phyloP scores from a whole-genome alignment of 2,797 vertebrate species.

The Takifugu rubripes region DNA sequence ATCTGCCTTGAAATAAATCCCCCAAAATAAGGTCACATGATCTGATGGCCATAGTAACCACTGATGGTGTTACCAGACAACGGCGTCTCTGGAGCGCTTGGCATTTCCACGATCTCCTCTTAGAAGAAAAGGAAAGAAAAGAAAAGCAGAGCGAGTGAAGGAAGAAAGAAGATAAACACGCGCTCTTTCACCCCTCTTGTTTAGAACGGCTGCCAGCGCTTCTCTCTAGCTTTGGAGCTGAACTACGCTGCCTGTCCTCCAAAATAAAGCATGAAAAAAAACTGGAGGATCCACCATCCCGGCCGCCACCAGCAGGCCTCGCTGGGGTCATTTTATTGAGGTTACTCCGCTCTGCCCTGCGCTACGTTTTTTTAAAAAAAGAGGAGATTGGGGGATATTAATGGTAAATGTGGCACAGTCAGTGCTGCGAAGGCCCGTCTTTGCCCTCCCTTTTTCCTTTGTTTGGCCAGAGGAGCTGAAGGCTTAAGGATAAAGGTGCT shows the following conservation, averaged over 20 bases:
- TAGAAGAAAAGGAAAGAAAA: constrained; percentile 29
- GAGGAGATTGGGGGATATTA: constrained; percentile 78
- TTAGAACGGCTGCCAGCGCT: constrained; percentile 60
- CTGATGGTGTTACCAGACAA: constrained; percentile 71
- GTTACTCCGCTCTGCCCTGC: constrained; percentile 65
- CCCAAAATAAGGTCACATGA: constrained; percentile 68
- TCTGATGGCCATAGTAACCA: constrained; percentile 71
- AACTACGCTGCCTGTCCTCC: constrained; percentile 45
- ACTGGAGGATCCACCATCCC: constrained; percentile 58
- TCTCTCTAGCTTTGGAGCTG: constrained; percentile 57
- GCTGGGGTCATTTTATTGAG: constrained; percentile 74
- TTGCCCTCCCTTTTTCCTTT: constrained; percentile 77
- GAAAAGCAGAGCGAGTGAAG: constrained; percentile 40
- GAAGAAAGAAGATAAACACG: constrained; percentile 37
- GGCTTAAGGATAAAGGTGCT: constrained; percentile 81
- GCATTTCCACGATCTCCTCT: constrained; percentile 71
- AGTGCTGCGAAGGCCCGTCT: constrained; percentile 74
- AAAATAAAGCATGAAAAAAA: too few species aligned
- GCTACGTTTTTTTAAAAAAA: constrained; percentile 56
- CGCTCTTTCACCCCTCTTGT: constrained; percentile 66
- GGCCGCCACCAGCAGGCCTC: constrained; percentile 55
- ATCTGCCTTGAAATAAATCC: too few species aligned
- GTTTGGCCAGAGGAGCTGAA: constrained; percentile 81
- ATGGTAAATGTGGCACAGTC: constrained; percentile 79
- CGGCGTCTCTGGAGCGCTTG: constrained; percentile 68